These are phyloP conservation scores for Melangyna quadrimaculata DNA, from an alignment of 2,888 invertebrate genomes.

Conservation along the genomic window DNA sequence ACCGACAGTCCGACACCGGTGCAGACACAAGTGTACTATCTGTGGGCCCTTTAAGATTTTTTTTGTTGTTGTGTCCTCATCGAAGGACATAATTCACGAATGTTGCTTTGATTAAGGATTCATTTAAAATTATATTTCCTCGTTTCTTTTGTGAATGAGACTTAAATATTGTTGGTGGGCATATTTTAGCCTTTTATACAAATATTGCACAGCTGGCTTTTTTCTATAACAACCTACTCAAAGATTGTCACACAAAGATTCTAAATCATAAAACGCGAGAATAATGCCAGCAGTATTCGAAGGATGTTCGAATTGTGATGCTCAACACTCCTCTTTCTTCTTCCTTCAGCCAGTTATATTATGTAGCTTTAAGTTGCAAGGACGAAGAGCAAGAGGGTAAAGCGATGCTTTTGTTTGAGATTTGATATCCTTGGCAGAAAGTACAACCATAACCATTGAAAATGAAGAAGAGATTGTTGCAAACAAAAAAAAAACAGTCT, in stretches of 20 bases:
- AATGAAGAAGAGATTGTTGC: background rate
- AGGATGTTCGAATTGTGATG: conserved; percentile 9
- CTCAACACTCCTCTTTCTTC: background rate
- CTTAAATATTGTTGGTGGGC: background rate
- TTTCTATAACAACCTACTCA: background rate
- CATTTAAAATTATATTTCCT: conserved; percentile 23
- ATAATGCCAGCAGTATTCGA: conserved; percentile 18
- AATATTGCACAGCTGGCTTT: conserved; percentile 16
- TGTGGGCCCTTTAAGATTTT: background rate
- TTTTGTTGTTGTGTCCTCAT: conserved; percentile 8
- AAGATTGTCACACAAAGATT: conserved; percentile 9
- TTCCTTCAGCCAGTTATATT: background rate
- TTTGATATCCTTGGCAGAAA: conserved; percentile 35
- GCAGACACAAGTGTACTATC: too few species aligned
- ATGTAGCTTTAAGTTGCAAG: background rate
- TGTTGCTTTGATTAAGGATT: conserved; percentile 19
- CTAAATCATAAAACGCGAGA: conserved; percentile 29
- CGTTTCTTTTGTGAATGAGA: conserved; percentile 8
- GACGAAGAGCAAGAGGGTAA: background rate
- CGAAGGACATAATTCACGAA: conserved; percentile 19
- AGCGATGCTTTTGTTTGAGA: conserved; percentile 8
- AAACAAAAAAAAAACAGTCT: background rate
- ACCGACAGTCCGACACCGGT: too few species aligned
- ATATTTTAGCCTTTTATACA: conserved; percentile 2
- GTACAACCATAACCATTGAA: conserved; percentile 29